Conservation (phyloP, 2,113 vertebrate genomes). For the Tympanuchus pallidicinctus region DNA sequence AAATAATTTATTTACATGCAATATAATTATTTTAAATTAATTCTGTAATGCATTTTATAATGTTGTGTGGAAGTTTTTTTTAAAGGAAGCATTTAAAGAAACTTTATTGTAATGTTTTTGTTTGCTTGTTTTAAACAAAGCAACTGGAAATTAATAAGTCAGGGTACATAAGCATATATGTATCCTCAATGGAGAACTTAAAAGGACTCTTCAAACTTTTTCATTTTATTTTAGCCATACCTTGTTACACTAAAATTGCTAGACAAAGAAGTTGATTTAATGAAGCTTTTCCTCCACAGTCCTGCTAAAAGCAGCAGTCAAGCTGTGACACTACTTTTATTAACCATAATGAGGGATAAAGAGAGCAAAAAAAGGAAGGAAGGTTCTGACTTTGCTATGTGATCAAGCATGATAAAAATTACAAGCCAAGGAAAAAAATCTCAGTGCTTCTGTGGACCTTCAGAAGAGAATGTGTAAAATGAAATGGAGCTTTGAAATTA, state of each 20-base stretch:
- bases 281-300: neutral
- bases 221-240: neutral
- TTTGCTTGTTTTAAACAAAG: neutral
- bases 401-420: neutral
- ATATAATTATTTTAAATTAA: neutral
- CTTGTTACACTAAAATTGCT: neutral
- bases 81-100: too few relatives aligned
- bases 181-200: neutral
- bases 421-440: neutral
- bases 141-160: neutral
- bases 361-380: neutral
- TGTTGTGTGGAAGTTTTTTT: neutral
- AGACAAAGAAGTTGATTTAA: neutral
- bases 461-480: neutral
- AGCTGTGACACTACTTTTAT: neutral
- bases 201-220: neutral
- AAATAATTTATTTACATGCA: conserved; percentile 8
- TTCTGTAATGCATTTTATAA: neutral
- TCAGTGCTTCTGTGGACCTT: neutral
- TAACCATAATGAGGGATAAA: neutral
- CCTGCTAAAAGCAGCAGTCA: neutral
- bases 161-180: neutral
- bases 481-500: neutral
- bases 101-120: neutral
- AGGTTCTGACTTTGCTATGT: neutral